Evolutionary conservation across 2,888 invertebrate genomes (phyloP).

Genomic region (Furcula furcula): DNA sequence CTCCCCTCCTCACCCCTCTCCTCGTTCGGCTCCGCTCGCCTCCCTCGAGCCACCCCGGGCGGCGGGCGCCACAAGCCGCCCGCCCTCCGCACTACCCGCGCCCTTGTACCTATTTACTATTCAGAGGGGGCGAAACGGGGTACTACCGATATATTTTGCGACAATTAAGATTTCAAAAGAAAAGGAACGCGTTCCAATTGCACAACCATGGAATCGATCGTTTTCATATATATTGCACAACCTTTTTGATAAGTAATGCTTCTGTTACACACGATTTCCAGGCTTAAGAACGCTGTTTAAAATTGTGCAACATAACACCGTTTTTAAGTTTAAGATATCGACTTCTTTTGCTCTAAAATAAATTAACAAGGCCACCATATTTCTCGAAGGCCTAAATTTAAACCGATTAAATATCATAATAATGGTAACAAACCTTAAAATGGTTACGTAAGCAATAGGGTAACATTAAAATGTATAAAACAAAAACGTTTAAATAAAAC

Average conservation of each 20-base stretch:
- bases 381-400: slow-evolving; percentile 27
- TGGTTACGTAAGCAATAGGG: slow-evolving; percentile 60
- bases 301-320: slow-evolving; percentile 19
- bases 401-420: slow-evolving; percentile 49
- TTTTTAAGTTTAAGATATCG: background rate
- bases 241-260: slow-evolving; percentile 44
- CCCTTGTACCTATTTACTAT: slow-evolving; percentile 70
- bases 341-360: slow-evolving; percentile 16
- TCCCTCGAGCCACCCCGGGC: slow-evolving; percentile 23
- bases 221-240: slow-evolving; percentile 46
- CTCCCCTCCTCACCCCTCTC: slow-evolving; percentile 28
- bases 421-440: slow-evolving; percentile 71
- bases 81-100: slow-evolving; percentile 31
- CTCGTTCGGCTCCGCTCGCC: slow-evolving; percentile 21
- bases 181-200: slow-evolving; percentile 58
- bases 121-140: slow-evolving; percentile 72
- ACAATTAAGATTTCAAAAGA: slow-evolving; percentile 76
- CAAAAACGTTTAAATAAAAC: slow-evolving; percentile 56
- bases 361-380: slow-evolving; percentile 41
- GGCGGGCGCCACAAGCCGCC: slow-evolving; percentile 24
- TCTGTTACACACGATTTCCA: slow-evolving; percentile 36
- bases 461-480: slow-evolving; percentile 48
- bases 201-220: slow-evolving; percentile 48
- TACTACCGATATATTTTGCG: slow-evolving; percentile 74
- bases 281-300: slow-evolving; percentile 31